Conservation (phyloP, 1,140 invertebrate genomes). For the Megalonaias nervosa region DNA sequence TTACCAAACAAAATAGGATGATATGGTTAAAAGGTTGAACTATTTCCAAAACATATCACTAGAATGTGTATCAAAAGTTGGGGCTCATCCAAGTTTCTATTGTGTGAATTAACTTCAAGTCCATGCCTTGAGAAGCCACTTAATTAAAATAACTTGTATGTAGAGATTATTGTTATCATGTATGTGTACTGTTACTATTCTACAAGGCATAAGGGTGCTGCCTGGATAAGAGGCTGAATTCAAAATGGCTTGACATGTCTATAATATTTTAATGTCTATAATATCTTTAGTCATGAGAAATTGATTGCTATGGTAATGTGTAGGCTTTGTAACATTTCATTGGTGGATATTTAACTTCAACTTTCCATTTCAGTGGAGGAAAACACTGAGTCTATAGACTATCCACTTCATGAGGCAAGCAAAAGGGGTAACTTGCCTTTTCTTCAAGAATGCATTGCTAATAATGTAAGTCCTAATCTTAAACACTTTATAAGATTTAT, state of each 20-base stretch:
- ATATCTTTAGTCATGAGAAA: background rate
- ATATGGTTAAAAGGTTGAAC: no score
- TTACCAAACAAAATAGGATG: no score
- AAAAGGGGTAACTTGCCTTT: conserved; percentile 80
- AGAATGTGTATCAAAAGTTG: no score
- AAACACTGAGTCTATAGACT: conserved; percentile 77
- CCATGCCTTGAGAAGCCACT: no score
- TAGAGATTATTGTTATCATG: no score
- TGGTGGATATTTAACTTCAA: background rate
- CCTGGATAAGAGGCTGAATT: background rate
- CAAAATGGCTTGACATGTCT: background rate
- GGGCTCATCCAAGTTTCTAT: no score
- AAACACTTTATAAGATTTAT: background rate
- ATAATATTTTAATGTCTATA: background rate
- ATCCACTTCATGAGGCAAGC: conserved; percentile 82
- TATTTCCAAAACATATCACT: no score
- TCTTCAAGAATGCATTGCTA: conserved; percentile 77
- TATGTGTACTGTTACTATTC: no score
- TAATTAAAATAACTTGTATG: background rate
- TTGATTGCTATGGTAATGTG: background rate
- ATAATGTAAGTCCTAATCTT: conserved; percentile 72
- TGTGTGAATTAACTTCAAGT: no score
- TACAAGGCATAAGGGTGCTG: background rate
- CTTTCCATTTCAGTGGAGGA: conserved; percentile 74
- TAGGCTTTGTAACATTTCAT: background rate